Conservation (phyloP, 1,140 invertebrate genomes). For the Drosophila lini region DNA sequence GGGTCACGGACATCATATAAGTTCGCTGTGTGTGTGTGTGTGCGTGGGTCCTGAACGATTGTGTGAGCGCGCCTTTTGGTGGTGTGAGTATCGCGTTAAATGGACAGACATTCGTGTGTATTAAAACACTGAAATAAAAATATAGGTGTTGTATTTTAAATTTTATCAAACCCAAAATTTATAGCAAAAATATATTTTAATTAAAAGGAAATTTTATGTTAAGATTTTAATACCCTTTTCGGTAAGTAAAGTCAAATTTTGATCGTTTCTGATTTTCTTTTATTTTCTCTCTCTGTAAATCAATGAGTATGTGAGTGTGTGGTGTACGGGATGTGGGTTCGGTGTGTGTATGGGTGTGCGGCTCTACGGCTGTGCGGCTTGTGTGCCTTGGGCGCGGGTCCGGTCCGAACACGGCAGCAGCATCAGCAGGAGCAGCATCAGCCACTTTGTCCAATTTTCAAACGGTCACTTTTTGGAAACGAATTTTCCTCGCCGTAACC, state of each 20-base stretch:
- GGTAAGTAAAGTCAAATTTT: too few relatives aligned
- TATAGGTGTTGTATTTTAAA: too few relatives aligned
- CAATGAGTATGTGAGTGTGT: slow-evolving; percentile 7
- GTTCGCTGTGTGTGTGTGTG: slow-evolving; percentile 40
- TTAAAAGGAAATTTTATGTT: too few relatives aligned
- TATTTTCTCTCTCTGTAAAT: slow-evolving; percentile 1
- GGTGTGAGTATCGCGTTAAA: slow-evolving; percentile 75
- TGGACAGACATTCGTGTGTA: slow-evolving; percentile 57
- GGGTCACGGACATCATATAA: slow-evolving; percentile 70
- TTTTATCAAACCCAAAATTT: too few relatives aligned
- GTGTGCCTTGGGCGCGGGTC: slow-evolving; percentile 74
- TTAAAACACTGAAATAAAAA: slow-evolving; percentile 1
- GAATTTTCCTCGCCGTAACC: slow-evolving; percentile 61
- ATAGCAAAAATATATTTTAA: background rate
- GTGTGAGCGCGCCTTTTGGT: slow-evolving; percentile 48
- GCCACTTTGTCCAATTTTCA: slow-evolving; percentile 82
- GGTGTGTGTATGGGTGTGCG: slow-evolving; percentile 21
- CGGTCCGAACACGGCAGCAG: slow-evolving; percentile 56
- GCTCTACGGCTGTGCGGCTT: slow-evolving; percentile 74
- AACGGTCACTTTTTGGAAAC: slow-evolving; percentile 80
- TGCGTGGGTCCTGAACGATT: slow-evolving; percentile 59
- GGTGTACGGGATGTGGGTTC: slow-evolving; percentile 2
- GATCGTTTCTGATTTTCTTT: too few relatives aligned
- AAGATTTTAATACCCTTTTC: too few relatives aligned
- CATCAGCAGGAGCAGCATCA: slow-evolving; percentile 62